phyloP scores from a whole-genome alignment of 2,113 vertebrate genomes.

The Dunckerocampus dactyliophorus region DNA sequence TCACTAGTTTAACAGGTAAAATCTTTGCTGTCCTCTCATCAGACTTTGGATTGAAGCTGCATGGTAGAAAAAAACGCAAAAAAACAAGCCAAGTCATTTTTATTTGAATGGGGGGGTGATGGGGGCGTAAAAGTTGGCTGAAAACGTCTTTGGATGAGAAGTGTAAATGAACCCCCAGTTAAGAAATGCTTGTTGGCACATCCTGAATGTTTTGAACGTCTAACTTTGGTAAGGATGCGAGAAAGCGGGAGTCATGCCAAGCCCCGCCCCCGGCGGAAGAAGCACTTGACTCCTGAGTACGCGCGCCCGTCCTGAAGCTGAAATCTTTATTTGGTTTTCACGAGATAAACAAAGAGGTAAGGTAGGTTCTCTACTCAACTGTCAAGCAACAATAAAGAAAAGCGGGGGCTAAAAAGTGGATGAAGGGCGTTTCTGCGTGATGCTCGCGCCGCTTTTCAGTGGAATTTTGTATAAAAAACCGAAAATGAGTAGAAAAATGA shows the following conservation, averaged over 20 bases:
- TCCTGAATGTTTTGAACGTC: slow-evolving; percentile 44
- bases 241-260: background rate
- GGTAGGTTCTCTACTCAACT: background rate
- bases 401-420: background rate
- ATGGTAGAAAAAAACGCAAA: slow-evolving; percentile 63
- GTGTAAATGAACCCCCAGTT: background rate
- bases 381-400: background rate
- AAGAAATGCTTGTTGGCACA: slow-evolving; percentile 20
- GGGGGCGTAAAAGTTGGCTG: background rate
- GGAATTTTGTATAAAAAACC: background rate
- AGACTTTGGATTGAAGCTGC: slow-evolving; percentile 81
- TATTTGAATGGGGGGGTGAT: no score
- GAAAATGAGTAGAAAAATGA: background rate
- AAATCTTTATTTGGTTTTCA: slow-evolving; percentile 63
- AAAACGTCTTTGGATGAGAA: background rate
- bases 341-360: slow-evolving; percentile 6
- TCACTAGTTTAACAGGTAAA: slow-evolving; percentile 57
- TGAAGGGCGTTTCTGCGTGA: background rate
- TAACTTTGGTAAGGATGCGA: background rate
- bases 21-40: slow-evolving; percentile 70
- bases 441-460: background rate
- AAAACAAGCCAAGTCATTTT: background rate
- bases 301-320: slow-evolving; percentile 57
- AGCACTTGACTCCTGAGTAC: slow-evolving; percentile 61
- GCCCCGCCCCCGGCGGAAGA: background rate